Conservation (phyloP, 1,140 invertebrate genomes). For the Diorhabda sublineata region DNA sequence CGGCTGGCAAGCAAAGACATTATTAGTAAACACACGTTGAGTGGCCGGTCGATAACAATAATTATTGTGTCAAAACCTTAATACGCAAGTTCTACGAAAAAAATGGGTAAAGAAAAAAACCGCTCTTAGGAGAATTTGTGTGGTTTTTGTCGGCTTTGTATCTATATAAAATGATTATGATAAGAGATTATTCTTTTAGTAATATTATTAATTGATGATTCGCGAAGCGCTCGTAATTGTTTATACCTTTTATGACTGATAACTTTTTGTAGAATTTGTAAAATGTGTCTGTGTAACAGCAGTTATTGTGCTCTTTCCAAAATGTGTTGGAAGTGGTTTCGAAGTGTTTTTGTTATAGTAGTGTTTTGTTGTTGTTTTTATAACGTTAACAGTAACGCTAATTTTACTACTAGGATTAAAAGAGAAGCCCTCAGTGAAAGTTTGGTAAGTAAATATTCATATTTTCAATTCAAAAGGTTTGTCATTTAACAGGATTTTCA, state of each 20-base stretch:
- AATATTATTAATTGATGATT: too few species aligned
- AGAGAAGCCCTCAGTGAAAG: neutral
- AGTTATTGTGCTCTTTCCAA: neutral
- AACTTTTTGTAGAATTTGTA: neutral
- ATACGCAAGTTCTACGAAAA: neutral
- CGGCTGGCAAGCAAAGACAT: too few species aligned
- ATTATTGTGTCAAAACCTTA: too few species aligned
- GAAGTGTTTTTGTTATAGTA: conserved; percentile 1
- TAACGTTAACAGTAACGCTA: neutral
- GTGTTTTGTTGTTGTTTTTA: neutral
- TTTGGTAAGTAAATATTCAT: neutral
- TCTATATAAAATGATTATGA: conserved; percentile 1
- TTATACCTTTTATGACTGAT: too few species aligned
- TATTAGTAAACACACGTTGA: too few species aligned
- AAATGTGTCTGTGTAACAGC: neutral
- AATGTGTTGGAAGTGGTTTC: neutral
- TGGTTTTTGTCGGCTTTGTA: neutral
- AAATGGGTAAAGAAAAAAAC: neutral
- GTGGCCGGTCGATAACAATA: too few species aligned
- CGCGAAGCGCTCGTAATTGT: too few species aligned
- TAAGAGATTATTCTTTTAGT: neutral
- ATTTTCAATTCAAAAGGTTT: too few species aligned
- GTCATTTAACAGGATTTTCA: too few species aligned
- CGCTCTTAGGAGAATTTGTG: neutral
- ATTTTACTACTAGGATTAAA: neutral